Evolutionary conservation across 2,113 vertebrate species (phyloP).

Genomic region (Chauna torquata): DNA sequence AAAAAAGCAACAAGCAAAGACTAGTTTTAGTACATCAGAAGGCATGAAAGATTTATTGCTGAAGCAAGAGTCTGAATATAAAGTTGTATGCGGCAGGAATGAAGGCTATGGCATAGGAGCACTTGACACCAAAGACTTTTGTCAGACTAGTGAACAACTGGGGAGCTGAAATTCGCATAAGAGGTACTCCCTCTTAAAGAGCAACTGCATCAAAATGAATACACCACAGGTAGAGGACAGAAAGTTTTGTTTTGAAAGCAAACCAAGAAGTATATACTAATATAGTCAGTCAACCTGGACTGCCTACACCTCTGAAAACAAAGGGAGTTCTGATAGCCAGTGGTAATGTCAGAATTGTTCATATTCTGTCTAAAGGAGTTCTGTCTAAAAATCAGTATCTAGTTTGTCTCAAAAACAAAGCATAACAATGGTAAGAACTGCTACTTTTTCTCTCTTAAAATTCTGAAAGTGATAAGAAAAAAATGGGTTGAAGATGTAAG

Average conservation of each 20-base stretch:
- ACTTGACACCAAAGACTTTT: background rate
- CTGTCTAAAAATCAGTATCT: background rate
- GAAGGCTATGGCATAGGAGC: background rate
- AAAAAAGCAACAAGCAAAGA: background rate
- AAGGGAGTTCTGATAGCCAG: background rate
- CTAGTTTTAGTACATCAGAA: conserved; percentile 12
- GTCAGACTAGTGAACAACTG: background rate
- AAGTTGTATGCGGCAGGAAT: background rate
- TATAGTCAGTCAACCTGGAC: background rate
- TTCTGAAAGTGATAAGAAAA: background rate
- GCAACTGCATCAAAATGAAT: background rate
- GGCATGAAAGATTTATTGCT: conserved; percentile 50
- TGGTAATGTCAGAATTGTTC: background rate
- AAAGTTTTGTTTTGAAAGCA: background rate
- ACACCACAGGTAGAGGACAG: background rate
- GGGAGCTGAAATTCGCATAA: background rate
- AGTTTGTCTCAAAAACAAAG: background rate
- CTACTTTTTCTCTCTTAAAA: background rate
- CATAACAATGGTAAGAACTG: background rate
- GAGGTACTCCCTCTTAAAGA: background rate
- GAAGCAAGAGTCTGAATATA: conserved; percentile 10
- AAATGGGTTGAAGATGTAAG: background rate
- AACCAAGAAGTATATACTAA: background rate
- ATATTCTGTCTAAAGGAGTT: background rate
- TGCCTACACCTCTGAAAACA: background rate